Evolutionary conservation across 2,113 vertebrate species (phyloP), one percentile per base, ranked within the genome.

Genomic region (Mandrillus leucophaeus): DNA sequence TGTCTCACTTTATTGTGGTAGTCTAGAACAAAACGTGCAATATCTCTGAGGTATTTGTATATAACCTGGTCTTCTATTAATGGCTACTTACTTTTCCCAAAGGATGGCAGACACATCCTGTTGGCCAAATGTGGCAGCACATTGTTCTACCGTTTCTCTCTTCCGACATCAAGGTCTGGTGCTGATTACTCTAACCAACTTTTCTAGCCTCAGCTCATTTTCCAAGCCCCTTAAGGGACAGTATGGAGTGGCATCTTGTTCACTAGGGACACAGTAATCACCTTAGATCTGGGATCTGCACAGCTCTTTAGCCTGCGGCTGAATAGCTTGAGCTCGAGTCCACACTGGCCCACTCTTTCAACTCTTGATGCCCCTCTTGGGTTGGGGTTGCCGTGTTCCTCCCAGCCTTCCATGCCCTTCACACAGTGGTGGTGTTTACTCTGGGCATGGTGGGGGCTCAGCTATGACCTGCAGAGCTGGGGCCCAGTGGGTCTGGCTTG

Each of bases 371-470:
- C 10, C 1, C 7, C 75, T 72, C 30, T 14, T 17, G 17, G 30
- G 0, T 84, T 20, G 30, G 6, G 22, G 14, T 61, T 6, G 32
- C 32, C 6, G 2, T 6, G 0, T 59, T 72, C 30, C 52, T 50
- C 59, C 35, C 4, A 2, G 1, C 66, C 5, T 7, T 2, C 50
- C 25, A 22, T 0, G 2, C 1, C 2, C 23, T 27, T 22, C 2
- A 1, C 22, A 48, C 9, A 50, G 1, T 11, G 13, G 17, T 5
- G 0, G 12, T 17, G 16, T 7, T 11, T 80, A 27, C 20, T 32
- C 14, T 30, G 5, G 20, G 16, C 16, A 40, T 64, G 25, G 14
- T 0, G 18, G 35, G 3, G 3, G 13, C 4, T 82, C 43, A 9
- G n/a, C 5, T 1, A 50, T 35, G n/a, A 6, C 43, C 27, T 0